phyloP scores from a whole-genome alignment of 2,797 vertebrate species.

The Lacerta bilineata region DNA sequence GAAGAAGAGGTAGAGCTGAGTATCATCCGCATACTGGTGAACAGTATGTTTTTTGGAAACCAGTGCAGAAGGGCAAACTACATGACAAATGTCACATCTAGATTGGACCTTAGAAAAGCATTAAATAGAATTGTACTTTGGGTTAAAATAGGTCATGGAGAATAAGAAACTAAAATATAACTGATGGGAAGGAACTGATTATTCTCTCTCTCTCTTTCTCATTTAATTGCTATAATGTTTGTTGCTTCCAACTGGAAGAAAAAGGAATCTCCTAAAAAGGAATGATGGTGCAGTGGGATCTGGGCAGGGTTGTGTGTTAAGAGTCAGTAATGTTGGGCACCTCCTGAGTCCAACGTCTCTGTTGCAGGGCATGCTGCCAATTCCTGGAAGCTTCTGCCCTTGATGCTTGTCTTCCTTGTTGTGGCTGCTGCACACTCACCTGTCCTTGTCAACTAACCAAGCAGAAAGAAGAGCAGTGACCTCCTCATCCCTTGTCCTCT shows the following conservation, averaged over 20 bases:
- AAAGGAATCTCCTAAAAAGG: neutral
- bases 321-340: neutral
- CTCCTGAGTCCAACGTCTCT: neutral
- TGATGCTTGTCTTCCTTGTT: neutral
- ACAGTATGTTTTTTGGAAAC: neutral
- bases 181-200: conserved; percentile 19
- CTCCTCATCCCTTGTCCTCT: neutral
- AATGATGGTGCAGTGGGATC: neutral
- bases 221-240: neutral
- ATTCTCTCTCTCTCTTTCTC: neutral
- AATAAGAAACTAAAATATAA: conserved; percentile 7
- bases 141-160: conserved; percentile 11
- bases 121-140: neutral
- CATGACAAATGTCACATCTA: neutral
- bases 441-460: too few relatives aligned
- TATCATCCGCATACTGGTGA: too few relatives aligned
- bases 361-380: neutral
- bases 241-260: neutral
- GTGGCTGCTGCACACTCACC: neutral
- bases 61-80: neutral
- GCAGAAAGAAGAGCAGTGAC: neutral
- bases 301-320: neutral
- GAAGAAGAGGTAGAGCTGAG: too few relatives aligned
- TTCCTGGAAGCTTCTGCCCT: neutral
- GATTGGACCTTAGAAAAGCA: neutral